Percentiles rank a stretch among this genome's conserved stretches.
These are phyloP conservation scores for Eupithecia subumbrata DNA, from an alignment of 2,888 invertebrate genomes.

Conservation along the genomic window DNA sequence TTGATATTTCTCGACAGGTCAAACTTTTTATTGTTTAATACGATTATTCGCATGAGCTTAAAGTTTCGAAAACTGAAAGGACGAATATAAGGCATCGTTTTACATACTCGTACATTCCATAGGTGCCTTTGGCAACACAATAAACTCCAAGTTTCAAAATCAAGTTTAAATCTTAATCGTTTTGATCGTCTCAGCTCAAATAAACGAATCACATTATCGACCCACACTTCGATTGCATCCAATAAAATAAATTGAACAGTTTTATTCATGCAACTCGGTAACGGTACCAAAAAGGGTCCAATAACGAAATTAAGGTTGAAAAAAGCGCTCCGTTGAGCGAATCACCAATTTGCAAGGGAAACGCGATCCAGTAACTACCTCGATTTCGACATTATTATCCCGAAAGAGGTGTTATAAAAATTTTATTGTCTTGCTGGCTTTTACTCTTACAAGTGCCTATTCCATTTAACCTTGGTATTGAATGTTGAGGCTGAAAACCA, in stretches of 20 bases:
- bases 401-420: constrained; percentile 62
- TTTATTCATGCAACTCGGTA: constrained; percentile 49
- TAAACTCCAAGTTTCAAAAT: not conserved
- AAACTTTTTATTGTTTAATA: not conserved
- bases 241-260: constrained; percentile 49
- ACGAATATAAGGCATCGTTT: not conserved
- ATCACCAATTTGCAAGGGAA: constrained; percentile 71
- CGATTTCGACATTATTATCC: constrained; percentile 62
- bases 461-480: constrained; percentile 14
- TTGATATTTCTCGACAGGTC: too few species aligned
- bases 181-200: constrained; percentile 33
- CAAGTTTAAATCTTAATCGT: constrained; percentile 6
- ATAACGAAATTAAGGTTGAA: constrained; percentile 65
- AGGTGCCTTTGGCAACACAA: not conserved
- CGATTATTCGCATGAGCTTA: not conserved
- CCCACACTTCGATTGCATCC: constrained; percentile 44
- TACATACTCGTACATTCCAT: not conserved
- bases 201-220: constrained; percentile 40
- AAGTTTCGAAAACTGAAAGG: not conserved
- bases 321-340: constrained; percentile 56
- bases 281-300: constrained; percentile 55
- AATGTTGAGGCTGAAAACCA: not conserved
- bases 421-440: constrained; percentile 51
- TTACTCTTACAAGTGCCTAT: constrained; percentile 12
- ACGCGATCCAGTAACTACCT: constrained; percentile 65